A percentile compares a stretch with the other conserved stretches of the same genome.
Conservation (phyloP, 2,113 vertebrate genomes). For the Calidris pugnax region DNA sequence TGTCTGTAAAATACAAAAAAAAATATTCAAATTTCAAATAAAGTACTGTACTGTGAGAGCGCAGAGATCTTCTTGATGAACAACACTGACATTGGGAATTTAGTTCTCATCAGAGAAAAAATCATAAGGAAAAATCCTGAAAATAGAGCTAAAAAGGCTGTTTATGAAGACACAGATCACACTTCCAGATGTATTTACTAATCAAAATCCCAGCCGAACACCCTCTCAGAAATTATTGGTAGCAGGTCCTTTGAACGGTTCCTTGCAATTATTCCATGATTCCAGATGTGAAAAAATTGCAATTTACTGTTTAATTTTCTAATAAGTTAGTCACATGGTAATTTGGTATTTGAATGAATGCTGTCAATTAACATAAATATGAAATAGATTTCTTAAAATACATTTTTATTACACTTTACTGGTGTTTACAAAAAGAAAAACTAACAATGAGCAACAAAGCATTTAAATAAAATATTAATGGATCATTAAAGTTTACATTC, state of each 20-base stretch:
- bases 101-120: not conserved
- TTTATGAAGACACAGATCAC: not conserved
- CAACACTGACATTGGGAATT: not conserved
- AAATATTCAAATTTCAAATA: not conserved
- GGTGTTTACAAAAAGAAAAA: not conserved
- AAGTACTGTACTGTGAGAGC: not conserved
- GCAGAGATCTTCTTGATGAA: not conserved
- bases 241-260: not conserved
- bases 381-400: not conserved
- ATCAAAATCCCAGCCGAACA: not conserved
- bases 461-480: not conserved
- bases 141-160: not conserved
- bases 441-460: not conserved
- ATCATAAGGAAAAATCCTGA: not conserved
- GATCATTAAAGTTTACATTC: not conserved
- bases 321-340: not conserved
- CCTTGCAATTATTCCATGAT: not conserved
- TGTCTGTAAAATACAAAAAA: slow-evolving; percentile 37
- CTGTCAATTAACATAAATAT: not conserved
- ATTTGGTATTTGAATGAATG: not conserved
- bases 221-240: not conserved
- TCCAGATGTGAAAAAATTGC: not conserved
- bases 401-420: not conserved
- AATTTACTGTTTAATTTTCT: not conserved
- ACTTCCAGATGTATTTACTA: not conserved